A percentile compares a stretch with the other conserved stretches of the same genome.
Evolutionary conservation across 2,113 vertebrate genomes (phyloP).

Genomic region (Mobula hypostoma): DNA sequence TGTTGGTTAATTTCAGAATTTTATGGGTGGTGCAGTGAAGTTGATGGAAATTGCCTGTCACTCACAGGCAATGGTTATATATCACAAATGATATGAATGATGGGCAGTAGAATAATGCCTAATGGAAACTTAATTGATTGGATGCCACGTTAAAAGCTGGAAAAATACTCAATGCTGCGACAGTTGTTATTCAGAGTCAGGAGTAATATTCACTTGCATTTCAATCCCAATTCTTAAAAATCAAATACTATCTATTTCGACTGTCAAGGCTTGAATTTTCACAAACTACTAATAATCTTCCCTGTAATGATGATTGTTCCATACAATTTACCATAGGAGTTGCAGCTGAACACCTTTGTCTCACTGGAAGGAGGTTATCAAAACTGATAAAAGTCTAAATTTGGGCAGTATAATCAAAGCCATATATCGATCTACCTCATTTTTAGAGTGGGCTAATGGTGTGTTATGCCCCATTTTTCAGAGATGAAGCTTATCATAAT

Average conservation of each 20-base stretch:
- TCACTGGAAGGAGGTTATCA: background rate
- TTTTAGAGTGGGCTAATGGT: background rate
- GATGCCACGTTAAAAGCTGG: background rate
- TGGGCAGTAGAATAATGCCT: background rate
- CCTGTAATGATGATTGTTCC: no score
- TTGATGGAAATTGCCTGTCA: background rate
- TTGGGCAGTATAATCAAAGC: no score
- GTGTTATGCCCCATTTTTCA: background rate
- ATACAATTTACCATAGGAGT: background rate
- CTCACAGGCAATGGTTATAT: background rate
- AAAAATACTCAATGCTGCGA: no score
- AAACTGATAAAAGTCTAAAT: background rate
- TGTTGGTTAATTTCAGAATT: background rate
- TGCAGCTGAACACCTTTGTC: background rate
- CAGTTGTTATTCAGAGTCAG: background rate
- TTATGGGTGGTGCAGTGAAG: background rate
- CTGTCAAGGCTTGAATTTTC: background rate
- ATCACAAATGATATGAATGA: background rate
- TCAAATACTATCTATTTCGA: background rate
- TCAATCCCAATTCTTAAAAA: background rate
- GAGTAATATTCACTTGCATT: background rate
- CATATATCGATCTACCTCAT: background rate
- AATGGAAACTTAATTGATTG: background rate
- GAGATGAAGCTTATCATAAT: background rate
- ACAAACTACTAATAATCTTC: background rate